Evolutionary conservation across 1,140 invertebrate species (phyloP).

Genomic region (Steinernema feltiae): DNA sequence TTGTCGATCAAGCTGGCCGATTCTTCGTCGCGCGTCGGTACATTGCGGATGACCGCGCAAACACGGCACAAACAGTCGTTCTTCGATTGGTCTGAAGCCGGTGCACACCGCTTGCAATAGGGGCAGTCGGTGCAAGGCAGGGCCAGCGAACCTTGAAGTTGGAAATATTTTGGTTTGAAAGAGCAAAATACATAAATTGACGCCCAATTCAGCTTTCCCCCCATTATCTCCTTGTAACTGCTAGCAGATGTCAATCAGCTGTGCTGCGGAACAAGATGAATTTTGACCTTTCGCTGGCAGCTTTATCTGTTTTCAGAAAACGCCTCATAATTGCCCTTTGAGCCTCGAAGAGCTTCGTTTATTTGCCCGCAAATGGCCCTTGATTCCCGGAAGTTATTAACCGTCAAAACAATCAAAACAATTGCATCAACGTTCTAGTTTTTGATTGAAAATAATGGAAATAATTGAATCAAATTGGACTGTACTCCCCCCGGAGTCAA

Average conservation of each 20-base stretch:
- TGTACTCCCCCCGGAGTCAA: too few relatives aligned
- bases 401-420: too few relatives aligned
- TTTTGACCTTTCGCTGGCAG: too few relatives aligned
- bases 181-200: too few relatives aligned
- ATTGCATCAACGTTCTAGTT: too few relatives aligned
- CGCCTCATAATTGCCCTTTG: too few relatives aligned
- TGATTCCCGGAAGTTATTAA: too few relatives aligned
- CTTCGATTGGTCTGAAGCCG: neutral
- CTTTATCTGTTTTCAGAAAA: too few relatives aligned
- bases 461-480: neutral
- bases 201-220: too few relatives aligned
- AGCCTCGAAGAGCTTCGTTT: too few relatives aligned
- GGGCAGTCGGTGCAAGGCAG: neutral
- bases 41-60: neutral
- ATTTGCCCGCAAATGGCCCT: too few relatives aligned
- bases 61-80: neutral
- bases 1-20: neutral
- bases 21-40: neutral
- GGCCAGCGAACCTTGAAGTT: neutral
- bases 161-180: neutral
- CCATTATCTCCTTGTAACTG: neutral
- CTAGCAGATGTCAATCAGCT: neutral
- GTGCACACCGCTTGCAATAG: neutral
- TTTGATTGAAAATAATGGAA: too few relatives aligned
- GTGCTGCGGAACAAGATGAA: neutral